Evolutionary conservation across 2,113 vertebrate species (phyloP).

Genomic region (Menidia beryllina): DNA sequence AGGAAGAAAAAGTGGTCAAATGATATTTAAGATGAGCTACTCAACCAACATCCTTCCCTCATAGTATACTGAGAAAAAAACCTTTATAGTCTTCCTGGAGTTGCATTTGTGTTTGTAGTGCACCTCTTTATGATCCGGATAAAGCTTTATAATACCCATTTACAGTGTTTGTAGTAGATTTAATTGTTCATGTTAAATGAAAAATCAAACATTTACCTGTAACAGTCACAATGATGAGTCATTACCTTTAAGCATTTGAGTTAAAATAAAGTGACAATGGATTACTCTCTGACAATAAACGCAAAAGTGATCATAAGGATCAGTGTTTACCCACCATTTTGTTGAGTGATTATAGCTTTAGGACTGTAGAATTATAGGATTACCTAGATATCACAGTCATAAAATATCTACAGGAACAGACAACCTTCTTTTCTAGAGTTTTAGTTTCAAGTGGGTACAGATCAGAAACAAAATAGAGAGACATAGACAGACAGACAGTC

Average conservation of each 20-base stretch:
- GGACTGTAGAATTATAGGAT: background rate
- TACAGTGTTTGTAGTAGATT: conserved; percentile 19
- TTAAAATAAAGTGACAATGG: background rate
- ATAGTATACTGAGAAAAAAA: conserved; percentile 5
- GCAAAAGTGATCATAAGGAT: background rate
- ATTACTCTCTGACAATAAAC: conserved; percentile 27
- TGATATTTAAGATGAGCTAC: conserved; percentile 12
- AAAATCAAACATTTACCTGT: conserved; percentile 13
- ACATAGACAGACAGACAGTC: too few relatives aligned
- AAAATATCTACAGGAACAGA: conserved; percentile 8
- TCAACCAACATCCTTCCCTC: conserved; percentile 42
- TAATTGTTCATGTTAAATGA: conserved; percentile 4
- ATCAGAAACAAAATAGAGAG: background rate
- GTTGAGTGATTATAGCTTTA: background rate
- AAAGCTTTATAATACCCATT: conserved; percentile 24
- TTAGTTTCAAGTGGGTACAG: background rate
- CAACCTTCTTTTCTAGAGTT: background rate
- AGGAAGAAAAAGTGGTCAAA: conserved; percentile 14
- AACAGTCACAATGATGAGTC: conserved; percentile 5
- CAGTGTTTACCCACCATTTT: background rate
- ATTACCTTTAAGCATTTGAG: conserved; percentile 7
- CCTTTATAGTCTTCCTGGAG: conserved; percentile 25
- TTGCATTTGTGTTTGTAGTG: conserved; percentile 4
- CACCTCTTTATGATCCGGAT: conserved; percentile 17
- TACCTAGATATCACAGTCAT: conserved; percentile 1